Conservation (phyloP, 2,888 invertebrate genomes). For the Hecatera dysodea region DNA sequence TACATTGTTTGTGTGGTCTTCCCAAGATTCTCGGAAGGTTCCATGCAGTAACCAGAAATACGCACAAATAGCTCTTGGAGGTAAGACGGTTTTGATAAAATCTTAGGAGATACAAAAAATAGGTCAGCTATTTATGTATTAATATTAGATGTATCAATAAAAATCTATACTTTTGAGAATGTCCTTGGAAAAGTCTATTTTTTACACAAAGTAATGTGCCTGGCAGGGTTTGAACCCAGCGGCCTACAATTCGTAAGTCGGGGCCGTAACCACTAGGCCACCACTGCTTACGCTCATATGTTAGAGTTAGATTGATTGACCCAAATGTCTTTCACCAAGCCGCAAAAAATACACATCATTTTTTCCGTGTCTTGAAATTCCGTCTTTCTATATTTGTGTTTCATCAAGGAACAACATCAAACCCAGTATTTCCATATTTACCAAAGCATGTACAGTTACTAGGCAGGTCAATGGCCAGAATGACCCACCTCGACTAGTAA, state of each 20-base stretch:
- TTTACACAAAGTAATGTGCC: too few species aligned
- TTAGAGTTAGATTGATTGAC: too few species aligned
- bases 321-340: too few species aligned
- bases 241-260: too few species aligned
- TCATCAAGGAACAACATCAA: neutral
- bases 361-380: neutral
- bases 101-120: neutral
- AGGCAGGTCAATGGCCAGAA: conserved; percentile 45
- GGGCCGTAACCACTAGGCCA: too few species aligned
- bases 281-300: too few species aligned
- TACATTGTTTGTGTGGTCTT: conserved; percentile 47
- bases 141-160: too few species aligned
- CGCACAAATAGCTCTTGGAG: too few species aligned
- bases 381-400: neutral
- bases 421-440: conserved; percentile 8
- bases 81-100: neutral
- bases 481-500: conserved; percentile 20
- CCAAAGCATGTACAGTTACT: conserved; percentile 18
- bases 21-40: conserved; percentile 21
- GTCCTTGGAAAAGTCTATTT: too few species aligned
- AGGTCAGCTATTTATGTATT: too few species aligned
- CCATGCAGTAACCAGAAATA: conserved; percentile 13
- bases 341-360: neutral
- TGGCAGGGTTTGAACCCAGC: too few species aligned
- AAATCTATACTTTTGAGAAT: too few species aligned